A percentile compares a stretch with the other conserved stretches of the same genome.
Conservation (phyloP, 2,888 invertebrate genomes). For the Lycaena phlaeas region DNA sequence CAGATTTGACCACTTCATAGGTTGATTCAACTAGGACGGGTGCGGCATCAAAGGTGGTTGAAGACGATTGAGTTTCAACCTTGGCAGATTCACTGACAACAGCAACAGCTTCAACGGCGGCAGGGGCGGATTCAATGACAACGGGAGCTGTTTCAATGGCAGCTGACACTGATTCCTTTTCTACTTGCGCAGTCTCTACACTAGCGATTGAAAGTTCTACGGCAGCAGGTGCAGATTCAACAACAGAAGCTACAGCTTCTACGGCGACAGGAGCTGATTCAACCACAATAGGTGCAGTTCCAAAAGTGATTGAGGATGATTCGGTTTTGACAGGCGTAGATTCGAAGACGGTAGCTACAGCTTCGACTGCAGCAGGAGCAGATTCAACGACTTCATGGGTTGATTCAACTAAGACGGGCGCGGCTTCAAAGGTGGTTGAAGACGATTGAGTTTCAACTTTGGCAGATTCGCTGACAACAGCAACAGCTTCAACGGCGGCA, state of each 20-base stretch:
- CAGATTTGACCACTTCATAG: background rate
- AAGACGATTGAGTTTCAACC: no score
- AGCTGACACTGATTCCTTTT: no score
- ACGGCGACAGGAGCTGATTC: background rate
- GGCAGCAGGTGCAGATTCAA: background rate
- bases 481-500: background rate
- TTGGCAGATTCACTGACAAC: no score
- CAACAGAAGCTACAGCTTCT: background rate
- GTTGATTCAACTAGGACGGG: background rate
- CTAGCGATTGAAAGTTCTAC: background rate
- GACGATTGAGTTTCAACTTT: no score
- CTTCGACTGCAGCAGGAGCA: slow-evolving; percentile 14
- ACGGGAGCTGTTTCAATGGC: no score
- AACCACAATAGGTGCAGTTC: background rate
- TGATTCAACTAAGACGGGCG: background rate
- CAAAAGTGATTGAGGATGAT: background rate
- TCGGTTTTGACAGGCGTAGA: background rate
- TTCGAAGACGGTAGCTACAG: background rate
- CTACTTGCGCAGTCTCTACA: no score
- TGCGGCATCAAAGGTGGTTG: no score
- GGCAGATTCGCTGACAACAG: no score
- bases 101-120: background rate
- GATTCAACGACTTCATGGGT: slow-evolving; percentile 13
- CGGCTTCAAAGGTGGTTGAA: no score
- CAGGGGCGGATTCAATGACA: background rate